These are phyloP conservation scores for Colossoma macropomum DNA, from an alignment of 2,113 vertebrate species.

Conservation along the genomic window DNA sequence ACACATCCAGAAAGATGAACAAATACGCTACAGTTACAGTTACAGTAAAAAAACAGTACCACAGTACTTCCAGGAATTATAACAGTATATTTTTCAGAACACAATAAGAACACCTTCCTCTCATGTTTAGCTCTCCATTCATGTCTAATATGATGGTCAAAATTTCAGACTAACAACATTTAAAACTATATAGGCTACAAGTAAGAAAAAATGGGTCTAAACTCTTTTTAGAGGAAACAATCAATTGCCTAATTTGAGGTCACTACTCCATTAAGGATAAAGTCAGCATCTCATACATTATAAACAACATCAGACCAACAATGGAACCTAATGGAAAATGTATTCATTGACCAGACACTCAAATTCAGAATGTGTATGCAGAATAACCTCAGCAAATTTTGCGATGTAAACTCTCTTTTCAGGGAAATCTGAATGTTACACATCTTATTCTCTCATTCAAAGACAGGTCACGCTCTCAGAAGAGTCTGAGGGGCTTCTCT, in stretches of 20 bases:
- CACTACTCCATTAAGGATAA: background rate
- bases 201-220: background rate
- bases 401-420: too few species aligned
- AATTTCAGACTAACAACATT: background rate
- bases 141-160: background rate
- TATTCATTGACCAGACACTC: background rate
- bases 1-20: background rate
- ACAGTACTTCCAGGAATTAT: background rate
- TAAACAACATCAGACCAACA: background rate
- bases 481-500: background rate
- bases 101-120: slow-evolving; percentile 8
- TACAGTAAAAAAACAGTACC: too few species aligned
- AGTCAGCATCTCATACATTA: background rate
- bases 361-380: too few species aligned
- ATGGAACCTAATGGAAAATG: background rate
- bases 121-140: slow-evolving; percentile 5
- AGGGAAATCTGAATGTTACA: background rate
- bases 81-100: background rate
- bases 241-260: background rate
- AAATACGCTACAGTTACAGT: background rate
- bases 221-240: background rate
- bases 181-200: background rate
- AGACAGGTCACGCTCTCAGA: background rate
- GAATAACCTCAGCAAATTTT: too few species aligned
- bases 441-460: background rate